These are phyloP conservation scores for Sapayoa aenigma DNA, from an alignment of 2,113 vertebrate species.

Conservation along the genomic window DNA sequence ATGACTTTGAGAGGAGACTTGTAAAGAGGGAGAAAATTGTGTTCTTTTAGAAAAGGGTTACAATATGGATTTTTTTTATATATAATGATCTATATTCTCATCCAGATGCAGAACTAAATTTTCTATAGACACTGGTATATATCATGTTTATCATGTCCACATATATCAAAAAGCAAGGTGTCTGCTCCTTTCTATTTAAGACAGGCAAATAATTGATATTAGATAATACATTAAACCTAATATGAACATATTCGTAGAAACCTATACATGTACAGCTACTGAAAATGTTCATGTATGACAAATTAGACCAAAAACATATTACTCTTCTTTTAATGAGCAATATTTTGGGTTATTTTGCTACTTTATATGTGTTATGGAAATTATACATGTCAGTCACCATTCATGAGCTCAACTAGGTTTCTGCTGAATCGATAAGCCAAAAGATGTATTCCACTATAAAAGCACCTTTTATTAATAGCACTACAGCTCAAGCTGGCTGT, in stretches of 20 bases:
- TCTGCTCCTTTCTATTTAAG: not conserved
- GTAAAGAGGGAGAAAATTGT: not conserved
- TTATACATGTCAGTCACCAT: rapidly evolving
- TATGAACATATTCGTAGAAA: not conserved
- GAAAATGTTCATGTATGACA: not conserved
- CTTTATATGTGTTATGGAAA: not conserved
- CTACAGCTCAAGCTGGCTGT: not conserved
- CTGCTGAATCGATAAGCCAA: not conserved
- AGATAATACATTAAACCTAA: not conserved
- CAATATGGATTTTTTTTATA: not conserved
- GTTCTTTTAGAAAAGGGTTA: not conserved
- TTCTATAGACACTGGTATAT: not conserved
- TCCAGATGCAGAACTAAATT: not conserved
- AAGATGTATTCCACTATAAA: not conserved
- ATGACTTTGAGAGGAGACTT: not conserved
- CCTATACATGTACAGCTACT: not conserved
- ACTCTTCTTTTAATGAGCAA: not conserved
- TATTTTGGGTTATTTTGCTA: not conserved
- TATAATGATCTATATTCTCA: not conserved
- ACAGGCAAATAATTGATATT: not conserved
- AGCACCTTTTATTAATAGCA: not conserved
- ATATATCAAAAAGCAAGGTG: not conserved
- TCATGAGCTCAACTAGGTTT: not conserved
- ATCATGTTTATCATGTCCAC: not conserved
- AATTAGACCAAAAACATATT: not conserved